A percentile compares a stretch with the other conserved stretches of the same genome.
phyloP scores from a whole-genome alignment of 2,888 invertebrate species.

The Erebia epiphron region DNA sequence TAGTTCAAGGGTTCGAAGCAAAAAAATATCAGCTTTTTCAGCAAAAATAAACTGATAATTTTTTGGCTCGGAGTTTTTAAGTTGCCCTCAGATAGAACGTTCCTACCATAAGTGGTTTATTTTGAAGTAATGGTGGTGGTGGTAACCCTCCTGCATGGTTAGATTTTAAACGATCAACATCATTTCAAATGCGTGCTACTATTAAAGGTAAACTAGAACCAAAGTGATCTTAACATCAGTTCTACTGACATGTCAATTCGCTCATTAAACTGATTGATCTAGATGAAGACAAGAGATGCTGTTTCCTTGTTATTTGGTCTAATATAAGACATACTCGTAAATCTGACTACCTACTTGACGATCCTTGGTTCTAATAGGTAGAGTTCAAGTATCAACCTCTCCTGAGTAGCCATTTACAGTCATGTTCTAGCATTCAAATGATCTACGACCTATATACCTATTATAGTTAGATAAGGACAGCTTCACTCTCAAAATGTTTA shows the following conservation, averaged over 20 bases:
- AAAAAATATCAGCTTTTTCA: no score
- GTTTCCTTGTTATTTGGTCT: conserved; percentile 15
- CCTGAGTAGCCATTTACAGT: not conserved
- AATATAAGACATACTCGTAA: not conserved
- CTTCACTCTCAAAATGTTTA: no score
- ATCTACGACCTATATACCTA: no score
- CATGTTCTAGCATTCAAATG: no score
- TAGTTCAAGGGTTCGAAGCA: no score
- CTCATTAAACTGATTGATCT: conserved; percentile 20
- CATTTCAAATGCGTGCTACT: conserved; percentile 21
- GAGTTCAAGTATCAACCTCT: not conserved
- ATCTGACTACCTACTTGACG: not conserved
- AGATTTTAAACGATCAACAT: conserved; percentile 12
- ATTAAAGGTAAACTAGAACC: conserved; percentile 18
- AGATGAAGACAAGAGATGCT: not conserved
- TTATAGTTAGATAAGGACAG: no score
- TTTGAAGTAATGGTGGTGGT: no score
- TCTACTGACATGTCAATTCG: conserved; percentile 1
- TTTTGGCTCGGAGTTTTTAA: no score
- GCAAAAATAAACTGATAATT: no score
- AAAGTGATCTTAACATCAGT: conserved; percentile 30
- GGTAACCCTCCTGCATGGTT: no score
- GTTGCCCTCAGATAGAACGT: no score
- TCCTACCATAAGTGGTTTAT: no score
- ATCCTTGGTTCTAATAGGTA: not conserved